phyloP scores from a whole-genome alignment of 2,888 invertebrate genomes.

The Erebia palarica region DNA sequence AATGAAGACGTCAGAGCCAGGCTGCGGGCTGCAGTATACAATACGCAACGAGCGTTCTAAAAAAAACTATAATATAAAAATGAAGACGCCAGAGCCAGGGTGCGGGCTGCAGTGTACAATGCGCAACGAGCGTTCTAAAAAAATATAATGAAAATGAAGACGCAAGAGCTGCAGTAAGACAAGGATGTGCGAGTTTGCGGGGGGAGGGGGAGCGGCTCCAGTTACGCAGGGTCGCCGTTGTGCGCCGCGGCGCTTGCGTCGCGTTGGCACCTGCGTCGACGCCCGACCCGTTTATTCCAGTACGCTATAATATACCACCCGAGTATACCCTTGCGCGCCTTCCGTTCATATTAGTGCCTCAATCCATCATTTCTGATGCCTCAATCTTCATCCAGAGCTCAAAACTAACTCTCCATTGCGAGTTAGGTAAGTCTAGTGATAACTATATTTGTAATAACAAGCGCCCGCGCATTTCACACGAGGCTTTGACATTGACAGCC shows the following conservation, averaged over 20 bases:
- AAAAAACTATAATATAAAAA: too few species aligned
- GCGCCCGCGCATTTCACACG: slow-evolving; percentile 40
- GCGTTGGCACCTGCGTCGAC: slow-evolving; percentile 51
- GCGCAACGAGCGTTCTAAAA: too few species aligned
- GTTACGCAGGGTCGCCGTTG: slow-evolving; percentile 59
- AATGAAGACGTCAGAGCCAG: too few species aligned
- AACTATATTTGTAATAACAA: slow-evolving; percentile 14
- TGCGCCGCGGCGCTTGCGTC: slow-evolving; percentile 74
- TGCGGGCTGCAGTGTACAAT: too few species aligned
- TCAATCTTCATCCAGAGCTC: neutral
- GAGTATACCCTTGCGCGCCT: slow-evolving; percentile 34
- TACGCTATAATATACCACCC: slow-evolving; percentile 38
- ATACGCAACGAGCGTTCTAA: too few species aligned
- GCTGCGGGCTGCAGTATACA: too few species aligned
- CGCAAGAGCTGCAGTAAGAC: neutral
- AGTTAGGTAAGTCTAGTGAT: slow-evolving; percentile 33
- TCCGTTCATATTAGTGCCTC: slow-evolving; percentile 9
- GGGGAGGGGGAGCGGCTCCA: slow-evolving; percentile 40
- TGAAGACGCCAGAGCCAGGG: too few species aligned
- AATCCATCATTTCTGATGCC: neutral
- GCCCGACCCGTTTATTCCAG: slow-evolving; percentile 43
- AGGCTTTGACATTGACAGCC: slow-evolving; percentile 62
- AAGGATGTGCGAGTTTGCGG: slow-evolving; percentile 30
- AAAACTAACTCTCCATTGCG: neutral
- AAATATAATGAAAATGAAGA: too few species aligned